phyloP scores from a whole-genome alignment of 2,113 vertebrate species.

The Pomatorhinus ruficollis region DNA sequence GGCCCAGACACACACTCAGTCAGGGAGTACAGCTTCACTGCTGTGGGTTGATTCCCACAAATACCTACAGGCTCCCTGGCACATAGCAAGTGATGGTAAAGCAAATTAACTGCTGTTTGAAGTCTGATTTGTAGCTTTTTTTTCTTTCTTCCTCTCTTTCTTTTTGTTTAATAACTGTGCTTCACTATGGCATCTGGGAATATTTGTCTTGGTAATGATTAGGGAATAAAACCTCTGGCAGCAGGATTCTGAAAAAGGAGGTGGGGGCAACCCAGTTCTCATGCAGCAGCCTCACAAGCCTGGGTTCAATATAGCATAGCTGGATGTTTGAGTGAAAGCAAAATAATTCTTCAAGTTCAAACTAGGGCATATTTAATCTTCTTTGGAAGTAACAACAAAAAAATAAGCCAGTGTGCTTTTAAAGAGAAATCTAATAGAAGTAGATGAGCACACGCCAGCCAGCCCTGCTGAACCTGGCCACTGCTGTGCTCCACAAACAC shows the following conservation, averaged over 20 bases:
- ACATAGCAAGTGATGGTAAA: background rate
- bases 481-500: background rate
- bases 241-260: background rate
- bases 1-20: no score
- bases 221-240: background rate
- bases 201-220: background rate
- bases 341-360: conserved; percentile 38
- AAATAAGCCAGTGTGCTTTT: background rate
- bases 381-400: conserved; percentile 20
- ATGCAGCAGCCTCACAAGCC: background rate
- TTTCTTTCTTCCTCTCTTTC: background rate
- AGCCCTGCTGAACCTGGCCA: background rate
- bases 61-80: background rate
- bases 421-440: background rate
- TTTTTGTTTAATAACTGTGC: background rate
- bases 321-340: background rate
- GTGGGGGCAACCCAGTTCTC: background rate
- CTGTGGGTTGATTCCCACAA: background rate
- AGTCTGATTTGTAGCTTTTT: background rate
- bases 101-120: background rate
- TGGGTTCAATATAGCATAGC: background rate
- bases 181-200: background rate
- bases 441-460: background rate
- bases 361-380: conserved; percentile 29
- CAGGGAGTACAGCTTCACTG: background rate